Conservation (phyloP, 2,113 vertebrate genomes). For the Vanacampus margaritifer region DNA sequence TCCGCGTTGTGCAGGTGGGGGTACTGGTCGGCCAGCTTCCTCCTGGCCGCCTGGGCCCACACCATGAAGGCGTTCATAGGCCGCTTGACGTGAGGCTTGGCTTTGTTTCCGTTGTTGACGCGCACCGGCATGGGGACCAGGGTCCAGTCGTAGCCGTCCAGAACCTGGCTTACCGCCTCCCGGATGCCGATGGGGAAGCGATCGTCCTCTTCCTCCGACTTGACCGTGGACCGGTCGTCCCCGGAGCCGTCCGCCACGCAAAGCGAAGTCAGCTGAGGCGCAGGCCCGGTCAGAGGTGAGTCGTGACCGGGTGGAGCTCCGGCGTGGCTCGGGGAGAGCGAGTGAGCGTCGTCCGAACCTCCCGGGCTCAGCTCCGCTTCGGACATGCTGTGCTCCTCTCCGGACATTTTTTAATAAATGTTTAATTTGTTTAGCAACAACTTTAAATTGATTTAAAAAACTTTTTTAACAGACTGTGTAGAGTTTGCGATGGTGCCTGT, state of each 20-base stretch:
- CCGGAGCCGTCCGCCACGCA: conserved; percentile 77
- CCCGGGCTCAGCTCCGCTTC: conserved; percentile 95
- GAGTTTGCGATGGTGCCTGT: conserved; percentile 12
- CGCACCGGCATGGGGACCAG: conserved; percentile 98
- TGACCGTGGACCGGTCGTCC: conserved; percentile 55
- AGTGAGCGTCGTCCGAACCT: conserved; percentile 89
- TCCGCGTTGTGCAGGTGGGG: conserved; percentile 97
- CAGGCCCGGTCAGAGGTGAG: conserved; percentile 66
- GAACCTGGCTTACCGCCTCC: conserved; percentile 95
- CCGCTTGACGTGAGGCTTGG: conserved; percentile 91
- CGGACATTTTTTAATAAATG: conserved; percentile 76
- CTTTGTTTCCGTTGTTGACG: conserved; percentile 92
- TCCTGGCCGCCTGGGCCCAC: conserved; percentile 96
- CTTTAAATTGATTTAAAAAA: neutral
- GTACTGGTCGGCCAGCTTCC: conserved; percentile 95
- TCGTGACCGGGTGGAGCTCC: conserved; percentile 74
- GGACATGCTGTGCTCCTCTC: conserved; percentile 91
- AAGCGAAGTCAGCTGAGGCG: conserved; percentile 76
- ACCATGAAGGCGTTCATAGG: conserved; percentile 97
- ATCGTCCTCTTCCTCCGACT: conserved; percentile 79
- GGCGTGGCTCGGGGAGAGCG: conserved; percentile 80
- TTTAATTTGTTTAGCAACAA: neutral
- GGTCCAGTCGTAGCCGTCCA: conserved; percentile 98
- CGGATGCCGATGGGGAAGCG: conserved; percentile 96
- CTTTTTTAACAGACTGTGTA: neutral